Evolutionary conservation across 2,888 invertebrate species (phyloP).

Genomic region (Noctuana brunneofusca): DNA sequence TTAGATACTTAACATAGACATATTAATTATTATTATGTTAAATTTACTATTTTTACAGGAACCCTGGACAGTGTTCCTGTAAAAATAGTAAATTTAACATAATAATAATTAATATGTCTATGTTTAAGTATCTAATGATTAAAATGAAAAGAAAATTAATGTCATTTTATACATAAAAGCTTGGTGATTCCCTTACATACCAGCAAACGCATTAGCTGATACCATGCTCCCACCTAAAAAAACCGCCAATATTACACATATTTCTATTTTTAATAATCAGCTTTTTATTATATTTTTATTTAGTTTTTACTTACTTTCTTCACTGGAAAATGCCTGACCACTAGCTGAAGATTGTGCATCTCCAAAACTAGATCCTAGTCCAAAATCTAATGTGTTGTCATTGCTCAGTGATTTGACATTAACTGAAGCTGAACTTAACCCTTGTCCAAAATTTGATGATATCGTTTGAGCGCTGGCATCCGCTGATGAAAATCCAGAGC

Average conservation of each 20-base stretch:
- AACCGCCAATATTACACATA: not conserved
- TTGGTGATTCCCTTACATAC: slow-evolving; percentile 16
- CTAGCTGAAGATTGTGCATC: slow-evolving; percentile 19
- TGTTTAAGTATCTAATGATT: no score
- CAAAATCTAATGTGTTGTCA: not conserved
- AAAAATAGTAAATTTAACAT: no score
- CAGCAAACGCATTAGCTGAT: slow-evolving; percentile 14
- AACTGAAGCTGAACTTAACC: slow-evolving; percentile 4
- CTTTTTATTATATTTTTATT: no score
- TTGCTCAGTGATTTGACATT: slow-evolving; percentile 10
- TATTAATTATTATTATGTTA: no score
- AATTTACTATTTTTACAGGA: no score
- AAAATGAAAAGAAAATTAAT: no score
- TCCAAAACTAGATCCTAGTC: slow-evolving; percentile 15
- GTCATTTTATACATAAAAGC: no score
- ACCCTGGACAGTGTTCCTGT: no score
- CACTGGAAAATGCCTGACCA: slow-evolving; percentile 18
- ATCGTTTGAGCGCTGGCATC: slow-evolving; percentile 29
- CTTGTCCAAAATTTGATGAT: slow-evolving; percentile 8
- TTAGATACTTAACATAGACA: no score
- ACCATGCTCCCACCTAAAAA: slow-evolving; percentile 43
- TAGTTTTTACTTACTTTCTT: slow-evolving; percentile 13
- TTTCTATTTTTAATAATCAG: no score
- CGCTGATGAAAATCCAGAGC: slow-evolving; percentile 9
- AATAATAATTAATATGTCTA: no score